Percentiles rank a stretch among this genome's conserved stretches.
These are phyloP conservation scores for Raja brachyura DNA, from an alignment of 2,113 vertebrate species.

Conservation along the genomic window DNA sequence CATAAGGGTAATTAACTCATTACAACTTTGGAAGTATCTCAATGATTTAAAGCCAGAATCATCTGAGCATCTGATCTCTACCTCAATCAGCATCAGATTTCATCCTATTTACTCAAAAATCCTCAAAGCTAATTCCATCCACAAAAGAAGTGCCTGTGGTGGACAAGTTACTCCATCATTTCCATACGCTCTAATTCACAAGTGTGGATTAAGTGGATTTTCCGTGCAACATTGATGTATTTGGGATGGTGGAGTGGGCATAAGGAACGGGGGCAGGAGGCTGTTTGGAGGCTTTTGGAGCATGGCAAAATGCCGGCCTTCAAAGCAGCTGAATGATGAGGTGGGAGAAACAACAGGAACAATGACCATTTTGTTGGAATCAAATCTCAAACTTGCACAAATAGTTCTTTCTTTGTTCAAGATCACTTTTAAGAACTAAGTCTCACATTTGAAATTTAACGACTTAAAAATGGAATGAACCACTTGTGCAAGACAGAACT, in stretches of 20 bases:
- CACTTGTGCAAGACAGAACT: too few species aligned
- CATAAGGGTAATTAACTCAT: background rate
- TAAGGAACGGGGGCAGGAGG: too few species aligned
- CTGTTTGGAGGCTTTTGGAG: too few species aligned
- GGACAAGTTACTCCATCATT: background rate
- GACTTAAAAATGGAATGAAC: too few species aligned
- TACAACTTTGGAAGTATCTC: background rate
- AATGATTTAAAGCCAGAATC: slow-evolving; percentile 2
- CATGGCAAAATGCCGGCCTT: background rate
- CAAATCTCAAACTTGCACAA: too few species aligned
- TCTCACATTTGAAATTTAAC: too few species aligned
- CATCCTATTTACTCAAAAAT: background rate
- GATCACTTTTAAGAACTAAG: too few species aligned
- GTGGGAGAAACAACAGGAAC: background rate
- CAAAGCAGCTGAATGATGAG: background rate
- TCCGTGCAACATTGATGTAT: background rate
- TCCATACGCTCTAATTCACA: background rate
- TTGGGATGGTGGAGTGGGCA: too few species aligned
- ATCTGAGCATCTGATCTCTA: background rate
- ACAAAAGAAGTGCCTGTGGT: too few species aligned
- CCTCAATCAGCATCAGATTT: background rate
- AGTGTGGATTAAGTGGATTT: background rate
- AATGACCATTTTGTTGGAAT: background rate
- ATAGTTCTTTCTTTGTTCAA: too few species aligned
- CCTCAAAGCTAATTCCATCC: background rate